These are phyloP conservation scores for Coelinius sp. DNA, from an alignment of 2,888 invertebrate genomes.

Conservation along the genomic window DNA sequence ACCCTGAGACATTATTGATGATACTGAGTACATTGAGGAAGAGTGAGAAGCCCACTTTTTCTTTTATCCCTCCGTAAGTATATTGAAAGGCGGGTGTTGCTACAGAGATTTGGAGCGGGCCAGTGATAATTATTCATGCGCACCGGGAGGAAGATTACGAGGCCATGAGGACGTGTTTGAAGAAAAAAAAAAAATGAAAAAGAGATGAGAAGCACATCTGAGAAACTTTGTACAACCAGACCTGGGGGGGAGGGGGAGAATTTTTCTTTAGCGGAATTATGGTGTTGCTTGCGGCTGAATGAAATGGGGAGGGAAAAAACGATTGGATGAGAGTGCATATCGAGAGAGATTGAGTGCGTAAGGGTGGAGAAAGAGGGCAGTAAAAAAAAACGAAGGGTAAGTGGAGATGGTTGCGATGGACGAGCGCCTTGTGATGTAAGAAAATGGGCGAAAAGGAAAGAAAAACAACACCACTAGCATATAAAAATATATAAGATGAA, in stretches of 20 bases:
- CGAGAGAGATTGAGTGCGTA: slow-evolving; percentile 28
- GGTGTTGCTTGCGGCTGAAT: slow-evolving; percentile 25
- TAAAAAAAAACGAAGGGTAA: slow-evolving; percentile 30
- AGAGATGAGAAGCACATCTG: slow-evolving; percentile 20
- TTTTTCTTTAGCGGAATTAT: slow-evolving; percentile 12
- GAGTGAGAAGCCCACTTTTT: slow-evolving; percentile 32
- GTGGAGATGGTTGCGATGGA: slow-evolving; percentile 18
- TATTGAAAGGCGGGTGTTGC: slow-evolving; percentile 19
- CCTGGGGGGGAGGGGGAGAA: neutral
- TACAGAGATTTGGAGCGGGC: slow-evolving; percentile 27
- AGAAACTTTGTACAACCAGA: neutral
- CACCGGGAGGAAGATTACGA: slow-evolving; percentile 28
- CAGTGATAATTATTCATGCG: slow-evolving; percentile 53
- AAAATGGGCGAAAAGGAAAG: slow-evolving; percentile 35
- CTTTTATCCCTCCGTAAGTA: slow-evolving; percentile 43
- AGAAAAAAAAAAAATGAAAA: slow-evolving; percentile 16
- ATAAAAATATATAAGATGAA: slow-evolving; percentile 36
- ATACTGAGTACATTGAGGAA: slow-evolving; percentile 14
- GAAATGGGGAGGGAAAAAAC: slow-evolving; percentile 9
- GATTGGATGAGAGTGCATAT: slow-evolving; percentile 30
- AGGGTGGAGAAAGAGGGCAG: slow-evolving; percentile 28
- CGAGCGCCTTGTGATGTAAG: slow-evolving; percentile 28
- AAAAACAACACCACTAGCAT: slow-evolving; percentile 8
- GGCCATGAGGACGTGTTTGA: slow-evolving; percentile 14
- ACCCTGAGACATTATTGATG: neutral